Base-by-base conservation (phyloP, 2,113 vertebrate genomes). In the Hyperopisus bebe region DNA sequence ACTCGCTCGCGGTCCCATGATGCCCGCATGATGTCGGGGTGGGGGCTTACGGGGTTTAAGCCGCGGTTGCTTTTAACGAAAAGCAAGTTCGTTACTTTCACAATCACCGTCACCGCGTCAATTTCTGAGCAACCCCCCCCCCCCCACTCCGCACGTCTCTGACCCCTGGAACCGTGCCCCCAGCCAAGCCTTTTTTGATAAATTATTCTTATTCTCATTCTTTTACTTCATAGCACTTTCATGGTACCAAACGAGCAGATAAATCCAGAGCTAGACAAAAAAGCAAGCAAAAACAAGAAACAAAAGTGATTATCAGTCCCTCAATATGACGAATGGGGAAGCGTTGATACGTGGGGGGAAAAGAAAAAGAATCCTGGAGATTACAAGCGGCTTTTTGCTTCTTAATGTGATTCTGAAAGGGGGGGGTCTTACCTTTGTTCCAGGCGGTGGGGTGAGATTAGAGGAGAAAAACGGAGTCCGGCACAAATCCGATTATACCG, bases 401-500 rank as follows among this genome's bases (percentile, higher is more conserved):
- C 92, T 85, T 93, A 93, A 94, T 94, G 92, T 93, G 94, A 94
- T 94, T 95, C 94, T 93, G 91, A 94, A 94, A 91, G 89, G 88
- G 80, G 92, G 92, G 93, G 94, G 91, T 94, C 91, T 92, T 94
- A 95, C 94, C 95, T 95, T 94, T 95, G 94, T 95, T 94, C 86
- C 92, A 62, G 74, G 91, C 92, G 92, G 88, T 91, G 93, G 93
- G 92, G 90, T 90, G 90, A 93, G 94, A 95, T 95, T 95, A 95
- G 91, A 92, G 53, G 86, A 90, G 77, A 91, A 91, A 93, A 74
- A 93, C 91, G 50, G 89, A 92, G 92, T 94, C 94, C 88, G 91
- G 90, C 91, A 91, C 92, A 94, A 96, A 95, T 94, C 94, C 91
- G 93, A 95, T 96, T 95, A 96, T 90, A 82, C 82, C 19, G 88